These are phyloP conservation scores for Gobio gobio DNA, from an alignment of 2,113 vertebrate species.

Conservation along the genomic window DNA sequence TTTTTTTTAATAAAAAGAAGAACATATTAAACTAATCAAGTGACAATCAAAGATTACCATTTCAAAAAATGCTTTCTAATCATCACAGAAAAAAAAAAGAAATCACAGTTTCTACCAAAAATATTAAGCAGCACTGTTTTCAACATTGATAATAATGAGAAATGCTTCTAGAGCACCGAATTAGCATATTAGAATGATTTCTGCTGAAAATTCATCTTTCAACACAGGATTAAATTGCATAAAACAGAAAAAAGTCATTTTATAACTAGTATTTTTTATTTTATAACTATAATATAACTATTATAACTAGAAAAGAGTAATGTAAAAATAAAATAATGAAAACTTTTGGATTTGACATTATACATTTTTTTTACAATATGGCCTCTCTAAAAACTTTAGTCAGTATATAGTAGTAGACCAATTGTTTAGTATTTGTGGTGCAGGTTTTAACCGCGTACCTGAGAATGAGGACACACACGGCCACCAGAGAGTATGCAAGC, in stretches of 20 bases:
- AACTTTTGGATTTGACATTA: neutral
- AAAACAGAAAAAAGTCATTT: neutral
- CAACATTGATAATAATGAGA: neutral
- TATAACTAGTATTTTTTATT: no score
- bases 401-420: neutral
- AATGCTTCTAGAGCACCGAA: neutral
- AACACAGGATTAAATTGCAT: neutral
- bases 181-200: no score
- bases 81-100: neutral
- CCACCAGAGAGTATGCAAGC: constrained; percentile 92
- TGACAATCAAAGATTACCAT: neutral
- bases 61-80: neutral
- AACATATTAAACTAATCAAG: neutral
- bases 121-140: neutral
- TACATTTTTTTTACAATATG: neutral
- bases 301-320: neutral
- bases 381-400: neutral
- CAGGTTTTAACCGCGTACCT: constrained; percentile 76
- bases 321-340: neutral
- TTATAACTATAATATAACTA: no score
- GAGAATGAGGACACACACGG: constrained; percentile 94
- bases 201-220: no score
- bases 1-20: neutral
- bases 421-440: neutral
- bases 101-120: neutral